A percentile compares a stretch with the other conserved stretches of the same genome.
phyloP scores from a whole-genome alignment of 1,140 invertebrate species.

The Macrobrachium rosenbergii region DNA sequence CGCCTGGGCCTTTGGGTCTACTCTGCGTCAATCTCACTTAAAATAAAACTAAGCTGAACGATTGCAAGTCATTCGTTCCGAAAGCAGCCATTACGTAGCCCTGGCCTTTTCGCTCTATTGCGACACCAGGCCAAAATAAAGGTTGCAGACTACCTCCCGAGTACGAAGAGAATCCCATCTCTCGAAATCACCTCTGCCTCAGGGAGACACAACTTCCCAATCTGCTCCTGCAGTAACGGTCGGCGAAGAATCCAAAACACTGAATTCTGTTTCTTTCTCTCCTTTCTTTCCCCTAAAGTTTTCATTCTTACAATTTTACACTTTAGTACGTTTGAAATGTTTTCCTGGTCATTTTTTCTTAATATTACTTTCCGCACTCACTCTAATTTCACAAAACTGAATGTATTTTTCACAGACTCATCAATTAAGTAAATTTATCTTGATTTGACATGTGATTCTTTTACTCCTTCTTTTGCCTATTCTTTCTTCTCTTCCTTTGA shows the following conservation, averaged over 20 bases:
- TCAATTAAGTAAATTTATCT: background rate
- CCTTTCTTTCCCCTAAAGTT: background rate
- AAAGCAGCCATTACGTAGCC: too few species aligned
- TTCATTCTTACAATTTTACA: background rate
- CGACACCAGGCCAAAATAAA: too few species aligned
- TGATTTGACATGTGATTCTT: background rate
- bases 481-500: background rate
- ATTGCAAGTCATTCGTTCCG: too few species aligned
- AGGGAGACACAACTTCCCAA: too few species aligned
- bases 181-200: too few species aligned
- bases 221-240: too few species aligned
- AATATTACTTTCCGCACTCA: background rate
- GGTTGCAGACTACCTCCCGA: too few species aligned
- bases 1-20: too few species aligned
- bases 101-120: too few species aligned
- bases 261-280: conserved; percentile 9
- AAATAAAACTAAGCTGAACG: too few species aligned
- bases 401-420: background rate
- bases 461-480: background rate
- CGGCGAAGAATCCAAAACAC: background rate
- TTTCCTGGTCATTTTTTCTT: background rate
- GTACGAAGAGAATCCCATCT: too few species aligned
- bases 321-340: background rate
- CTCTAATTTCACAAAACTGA: background rate
- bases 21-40: too few species aligned